Percentiles rank a stretch among this genome's conserved stretches.
Conservation (phyloP, 1,140 invertebrate genomes). For the Ooceraea biroi region DNA sequence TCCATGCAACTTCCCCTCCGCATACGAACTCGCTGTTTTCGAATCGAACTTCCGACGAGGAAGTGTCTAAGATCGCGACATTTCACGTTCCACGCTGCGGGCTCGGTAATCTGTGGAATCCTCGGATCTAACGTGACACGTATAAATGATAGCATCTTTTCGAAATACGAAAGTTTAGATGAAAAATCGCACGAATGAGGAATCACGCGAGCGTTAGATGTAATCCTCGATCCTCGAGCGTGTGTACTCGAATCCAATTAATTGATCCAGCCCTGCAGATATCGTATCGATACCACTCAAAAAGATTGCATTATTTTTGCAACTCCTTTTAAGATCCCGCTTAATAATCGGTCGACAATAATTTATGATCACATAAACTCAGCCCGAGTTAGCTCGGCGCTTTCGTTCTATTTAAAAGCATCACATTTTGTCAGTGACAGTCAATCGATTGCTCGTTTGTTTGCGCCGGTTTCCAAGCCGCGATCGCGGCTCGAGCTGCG, state of each 20-base stretch:
- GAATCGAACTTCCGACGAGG: slow-evolving; percentile 43
- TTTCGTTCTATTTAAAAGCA: neutral
- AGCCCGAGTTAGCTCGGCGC: neutral
- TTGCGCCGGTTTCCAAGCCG: slow-evolving; percentile 5
- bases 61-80: slow-evolving; percentile 38
- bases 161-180: neutral
- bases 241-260: neutral
- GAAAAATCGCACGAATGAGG: neutral
- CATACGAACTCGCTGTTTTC: slow-evolving; percentile 51
- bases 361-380: slow-evolving; percentile 14
- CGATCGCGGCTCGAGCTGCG: no score
- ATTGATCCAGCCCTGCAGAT: neutral
- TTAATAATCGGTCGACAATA: neutral
- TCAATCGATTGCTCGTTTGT: slow-evolving; percentile 52
- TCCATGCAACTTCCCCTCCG: slow-evolving; percentile 40
- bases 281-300: no score
- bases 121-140: slow-evolving; percentile 27
- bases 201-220: neutral
- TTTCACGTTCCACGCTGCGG: slow-evolving; percentile 22
- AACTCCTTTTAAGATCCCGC: neutral
- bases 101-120: slow-evolving; percentile 27
- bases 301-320: neutral
- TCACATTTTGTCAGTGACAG: slow-evolving; percentile 42
- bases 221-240: neutral
- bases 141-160: neutral